Percentiles rank a stretch among this genome's conserved stretches.
These are phyloP conservation scores for Cavia aperea DNA, from an alignment of 2,113 vertebrate genomes.

Conservation along the genomic window DNA sequence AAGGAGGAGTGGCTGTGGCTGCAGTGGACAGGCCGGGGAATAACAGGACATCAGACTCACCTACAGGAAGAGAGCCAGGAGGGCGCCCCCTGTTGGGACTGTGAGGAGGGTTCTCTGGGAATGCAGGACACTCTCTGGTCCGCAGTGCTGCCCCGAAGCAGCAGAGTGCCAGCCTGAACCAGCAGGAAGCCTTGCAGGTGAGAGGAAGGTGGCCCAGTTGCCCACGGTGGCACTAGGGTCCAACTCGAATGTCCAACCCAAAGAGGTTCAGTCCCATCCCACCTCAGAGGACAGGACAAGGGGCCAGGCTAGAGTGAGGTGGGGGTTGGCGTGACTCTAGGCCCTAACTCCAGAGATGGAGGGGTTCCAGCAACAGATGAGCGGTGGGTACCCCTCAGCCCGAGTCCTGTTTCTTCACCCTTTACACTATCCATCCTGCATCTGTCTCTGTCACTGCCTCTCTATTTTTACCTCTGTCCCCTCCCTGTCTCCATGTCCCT, in stretches of 20 bases:
- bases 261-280: not conserved
- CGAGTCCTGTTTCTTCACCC: not conserved
- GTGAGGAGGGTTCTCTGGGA: not conserved
- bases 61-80: not conserved
- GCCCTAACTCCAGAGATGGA: not conserved
- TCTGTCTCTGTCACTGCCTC: not conserved
- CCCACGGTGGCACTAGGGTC: not conserved
- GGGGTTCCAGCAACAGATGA: not conserved
- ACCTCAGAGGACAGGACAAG: not conserved
- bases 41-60: too few relatives aligned
- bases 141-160: too few relatives aligned
- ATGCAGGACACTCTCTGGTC: not conserved
- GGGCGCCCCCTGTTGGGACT: not conserved
- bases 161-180: not conserved
- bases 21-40: accelerated
- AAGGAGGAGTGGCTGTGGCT: not conserved
- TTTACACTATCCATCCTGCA: slow-evolving; percentile 41
- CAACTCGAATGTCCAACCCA: too few relatives aligned
- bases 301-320: not conserved
- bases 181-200: not conserved
- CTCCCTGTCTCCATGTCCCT: not conserved
- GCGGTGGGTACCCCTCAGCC: too few relatives aligned
- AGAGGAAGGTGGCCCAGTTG: not conserved
- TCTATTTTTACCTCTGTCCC: not conserved
- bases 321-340: too few relatives aligned